Evolutionary conservation across 2,113 vertebrate genomes (phyloP).

Genomic region (Trachemys scripta): DNA sequence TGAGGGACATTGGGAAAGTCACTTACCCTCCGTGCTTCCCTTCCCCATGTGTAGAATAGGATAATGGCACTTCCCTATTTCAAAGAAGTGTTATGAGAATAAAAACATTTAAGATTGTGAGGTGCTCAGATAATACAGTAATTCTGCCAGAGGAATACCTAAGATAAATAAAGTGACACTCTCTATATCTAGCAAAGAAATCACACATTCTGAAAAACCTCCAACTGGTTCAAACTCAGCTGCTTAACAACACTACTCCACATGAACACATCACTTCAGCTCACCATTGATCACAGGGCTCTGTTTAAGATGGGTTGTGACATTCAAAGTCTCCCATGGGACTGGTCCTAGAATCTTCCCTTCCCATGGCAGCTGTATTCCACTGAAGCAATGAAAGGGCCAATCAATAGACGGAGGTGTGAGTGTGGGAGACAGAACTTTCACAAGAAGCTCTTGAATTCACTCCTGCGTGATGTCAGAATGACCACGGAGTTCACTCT

Average conservation of each 20-base stretch:
- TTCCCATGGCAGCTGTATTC: not conserved
- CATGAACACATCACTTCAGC: not conserved
- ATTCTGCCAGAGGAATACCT: not conserved
- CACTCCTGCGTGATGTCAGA: not conserved
- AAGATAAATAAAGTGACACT: not conserved
- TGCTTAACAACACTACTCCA: rapidly evolving
- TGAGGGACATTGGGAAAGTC: not conserved
- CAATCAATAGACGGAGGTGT: not conserved
- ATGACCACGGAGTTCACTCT: rapidly evolving
- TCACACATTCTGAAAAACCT: not conserved
- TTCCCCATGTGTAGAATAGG: not conserved
- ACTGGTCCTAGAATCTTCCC: not conserved
- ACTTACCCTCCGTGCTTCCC: not conserved
- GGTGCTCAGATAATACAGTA: not conserved
- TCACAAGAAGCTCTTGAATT: not conserved
- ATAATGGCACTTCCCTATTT: not conserved
- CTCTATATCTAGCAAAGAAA: not conserved
- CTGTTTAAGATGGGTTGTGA: not conserved
- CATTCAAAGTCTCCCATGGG: not conserved
- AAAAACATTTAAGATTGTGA: rapidly evolving
- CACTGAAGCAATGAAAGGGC: not conserved
- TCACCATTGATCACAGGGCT: rapidly evolving
- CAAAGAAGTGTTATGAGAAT: not conserved
- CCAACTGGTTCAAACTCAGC: not conserved
- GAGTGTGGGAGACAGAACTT: not conserved